phyloP scores from a whole-genome alignment of 2,113 vertebrate species.

The Guaruba guarouba region DNA sequence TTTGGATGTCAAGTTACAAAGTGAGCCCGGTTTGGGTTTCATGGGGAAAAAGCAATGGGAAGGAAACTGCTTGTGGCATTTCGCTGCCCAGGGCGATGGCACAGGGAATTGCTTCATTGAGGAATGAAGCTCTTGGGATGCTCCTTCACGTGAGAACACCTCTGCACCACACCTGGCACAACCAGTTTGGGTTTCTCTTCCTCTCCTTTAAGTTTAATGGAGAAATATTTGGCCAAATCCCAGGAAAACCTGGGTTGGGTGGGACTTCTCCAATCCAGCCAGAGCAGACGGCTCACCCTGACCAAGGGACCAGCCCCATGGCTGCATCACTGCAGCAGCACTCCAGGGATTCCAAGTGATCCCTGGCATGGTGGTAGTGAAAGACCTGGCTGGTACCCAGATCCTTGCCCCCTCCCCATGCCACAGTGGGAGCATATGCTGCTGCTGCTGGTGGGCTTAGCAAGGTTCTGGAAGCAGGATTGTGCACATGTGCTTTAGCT shows the following conservation, averaged over 20 bases:
- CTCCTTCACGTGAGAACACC: background rate
- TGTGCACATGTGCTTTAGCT: background rate
- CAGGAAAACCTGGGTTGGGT: background rate
- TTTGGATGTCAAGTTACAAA: background rate
- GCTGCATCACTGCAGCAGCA: background rate
- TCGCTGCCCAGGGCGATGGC: background rate
- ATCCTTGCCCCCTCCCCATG: background rate
- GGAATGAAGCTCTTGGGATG: accelerated
- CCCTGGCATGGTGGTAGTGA: background rate
- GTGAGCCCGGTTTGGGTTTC: background rate
- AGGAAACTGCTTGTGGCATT: background rate
- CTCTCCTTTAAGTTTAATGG: background rate
- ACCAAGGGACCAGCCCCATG: accelerated
- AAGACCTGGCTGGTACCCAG: accelerated
- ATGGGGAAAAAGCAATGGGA: background rate
- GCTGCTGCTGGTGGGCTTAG: background rate
- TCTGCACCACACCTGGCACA: accelerated
- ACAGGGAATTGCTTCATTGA: background rate
- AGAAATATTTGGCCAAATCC: background rate
- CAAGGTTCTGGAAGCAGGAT: background rate
- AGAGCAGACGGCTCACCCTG: background rate
- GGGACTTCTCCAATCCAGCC: background rate
- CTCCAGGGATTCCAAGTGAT: background rate
- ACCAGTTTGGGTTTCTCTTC: background rate
- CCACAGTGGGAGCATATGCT: accelerated